Conservation (phyloP, 2,113 vertebrate species). For the Copsychus sechellarum region DNA sequence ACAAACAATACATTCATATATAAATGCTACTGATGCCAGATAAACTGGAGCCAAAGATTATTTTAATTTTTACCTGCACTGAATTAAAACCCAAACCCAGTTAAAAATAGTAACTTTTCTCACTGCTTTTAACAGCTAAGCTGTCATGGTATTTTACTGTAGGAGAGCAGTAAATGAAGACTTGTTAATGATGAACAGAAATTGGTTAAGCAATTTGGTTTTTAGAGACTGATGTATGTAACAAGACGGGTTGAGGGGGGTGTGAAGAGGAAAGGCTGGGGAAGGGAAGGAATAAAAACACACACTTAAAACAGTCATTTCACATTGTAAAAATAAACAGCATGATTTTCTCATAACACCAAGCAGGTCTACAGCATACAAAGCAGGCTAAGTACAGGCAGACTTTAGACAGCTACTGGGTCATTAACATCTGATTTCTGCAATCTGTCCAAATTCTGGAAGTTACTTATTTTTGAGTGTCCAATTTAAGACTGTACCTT, state of each 20-base stretch:
- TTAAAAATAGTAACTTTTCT: not conserved
- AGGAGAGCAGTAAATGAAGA: not conserved
- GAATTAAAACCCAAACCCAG: not conserved
- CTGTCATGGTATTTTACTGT: not conserved
- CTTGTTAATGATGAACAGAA: constrained; percentile 57
- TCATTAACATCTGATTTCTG: constrained; percentile 60
- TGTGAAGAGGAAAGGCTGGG: constrained; percentile 36
- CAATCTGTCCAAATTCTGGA: constrained; percentile 59
- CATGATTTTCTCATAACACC: constrained; percentile 73
- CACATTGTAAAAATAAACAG: constrained; percentile 69
- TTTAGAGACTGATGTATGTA: constrained; percentile 70
- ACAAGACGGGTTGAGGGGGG: constrained; percentile 33
- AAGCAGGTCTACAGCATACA: constrained; percentile 78
- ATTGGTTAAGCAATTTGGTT: constrained; percentile 5
- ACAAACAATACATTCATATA: not conserved
- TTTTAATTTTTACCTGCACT: not conserved
- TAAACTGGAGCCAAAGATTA: not conserved
- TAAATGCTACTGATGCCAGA: constrained; percentile 7
- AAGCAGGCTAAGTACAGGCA: constrained; percentile 95
- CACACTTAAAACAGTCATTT: constrained; percentile 74
- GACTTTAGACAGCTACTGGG: constrained; percentile 88
- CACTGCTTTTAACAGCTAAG: not conserved
- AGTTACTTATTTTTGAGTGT: not conserved
- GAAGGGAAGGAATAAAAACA: constrained; percentile 56
- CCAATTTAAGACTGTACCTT: not conserved